A percentile compares a stretch with the other conserved stretches of the same genome.
phyloP scores from a whole-genome alignment of 2,888 invertebrate genomes.

The Hirudinaria manillensis region DNA sequence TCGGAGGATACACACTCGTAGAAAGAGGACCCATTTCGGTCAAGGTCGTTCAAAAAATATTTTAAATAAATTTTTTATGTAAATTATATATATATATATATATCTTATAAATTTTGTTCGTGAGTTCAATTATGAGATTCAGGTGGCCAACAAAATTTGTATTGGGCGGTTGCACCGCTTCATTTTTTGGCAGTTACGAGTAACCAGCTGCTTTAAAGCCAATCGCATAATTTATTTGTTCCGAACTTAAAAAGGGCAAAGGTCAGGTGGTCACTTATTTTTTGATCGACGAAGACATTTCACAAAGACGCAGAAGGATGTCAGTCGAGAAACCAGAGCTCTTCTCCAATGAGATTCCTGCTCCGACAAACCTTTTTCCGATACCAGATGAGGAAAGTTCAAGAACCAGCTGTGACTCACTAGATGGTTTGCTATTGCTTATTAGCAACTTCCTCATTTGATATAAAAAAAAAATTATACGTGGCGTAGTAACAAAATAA shows the following conservation, averaged over 20 bases:
- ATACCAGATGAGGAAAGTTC: constrained; percentile 15
- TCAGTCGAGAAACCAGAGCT: constrained; percentile 33
- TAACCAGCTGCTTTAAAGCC: too few species aligned
- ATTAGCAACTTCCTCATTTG: too few species aligned
- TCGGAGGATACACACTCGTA: constrained; percentile 54
- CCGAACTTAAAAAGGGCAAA: constrained; percentile 50
- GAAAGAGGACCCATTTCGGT: constrained; percentile 54
- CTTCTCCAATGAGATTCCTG: not conserved
- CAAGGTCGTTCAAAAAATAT: constrained; percentile 47
- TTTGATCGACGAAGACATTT: constrained; percentile 47
- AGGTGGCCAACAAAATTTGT: too few species aligned
- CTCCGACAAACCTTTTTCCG: constrained; percentile 10
- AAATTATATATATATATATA: not conserved
- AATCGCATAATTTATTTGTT: not conserved
- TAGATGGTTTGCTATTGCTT: not conserved
- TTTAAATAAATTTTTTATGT: not conserved
- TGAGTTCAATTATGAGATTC: not conserved
- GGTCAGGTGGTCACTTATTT: constrained; percentile 55
- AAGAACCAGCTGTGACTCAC: not conserved
- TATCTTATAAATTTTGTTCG: not conserved
- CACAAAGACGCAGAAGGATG: constrained; percentile 36
- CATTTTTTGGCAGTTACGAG: not conserved
- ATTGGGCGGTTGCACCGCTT: too few species aligned
- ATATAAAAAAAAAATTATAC: too few species aligned
- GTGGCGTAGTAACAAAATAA: too few species aligned